Conservation (phyloP, 2,113 vertebrate genomes). For the Felis catus region F.catus_Fca126_mat1.0 CM031417.1:117215001-117215500, state of each 20-base stretch:
- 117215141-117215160: background rate
- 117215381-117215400: background rate
- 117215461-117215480: background rate
- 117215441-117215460: background rate
- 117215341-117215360: background rate
- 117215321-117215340: background rate
- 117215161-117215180: background rate
- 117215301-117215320: background rate
- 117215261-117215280: constrained; percentile 22
- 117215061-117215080: background rate
- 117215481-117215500: background rate
- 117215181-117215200: background rate
- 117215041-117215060: no score
- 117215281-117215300: background rate
- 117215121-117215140: background rate
- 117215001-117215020: no score
- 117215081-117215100: background rate
- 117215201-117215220: background rate
- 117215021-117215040: no score
- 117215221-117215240: background rate
- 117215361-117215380: background rate
- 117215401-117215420: background rate
- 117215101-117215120: background rate
- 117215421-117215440: background rate
- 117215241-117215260: background rate